These are phyloP conservation scores for Erebia aethiops DNA, from an alignment of 2,888 invertebrate species.

Conservation along the genomic window DNA sequence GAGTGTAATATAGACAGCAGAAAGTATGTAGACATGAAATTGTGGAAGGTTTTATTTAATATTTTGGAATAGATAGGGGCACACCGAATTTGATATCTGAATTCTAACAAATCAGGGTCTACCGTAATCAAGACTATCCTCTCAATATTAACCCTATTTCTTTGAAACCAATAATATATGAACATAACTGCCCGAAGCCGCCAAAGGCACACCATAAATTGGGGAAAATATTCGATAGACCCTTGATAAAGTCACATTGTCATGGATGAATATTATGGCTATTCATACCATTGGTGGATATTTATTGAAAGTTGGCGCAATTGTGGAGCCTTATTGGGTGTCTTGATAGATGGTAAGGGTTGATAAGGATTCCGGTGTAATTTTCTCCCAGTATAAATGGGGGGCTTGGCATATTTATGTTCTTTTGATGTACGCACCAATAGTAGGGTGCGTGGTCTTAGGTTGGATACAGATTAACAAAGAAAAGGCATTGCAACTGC, in stretches of 20 bases:
- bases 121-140: conserved; percentile 9
- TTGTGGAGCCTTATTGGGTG: conserved; percentile 47
- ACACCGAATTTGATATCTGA: background rate
- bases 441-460: background rate
- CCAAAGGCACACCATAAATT: conserved; percentile 71
- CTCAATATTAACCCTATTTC: conserved; percentile 29
- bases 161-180: conserved; percentile 33
- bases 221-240: conserved; percentile 65
- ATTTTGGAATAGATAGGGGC: background rate
- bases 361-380: conserved; percentile 36
- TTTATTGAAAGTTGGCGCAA: conserved; percentile 71
- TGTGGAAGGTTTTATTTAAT: background rate
- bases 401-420: conserved; percentile 18
- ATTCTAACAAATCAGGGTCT: conserved; percentile 10
- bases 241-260: conserved; percentile 69
- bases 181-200: conserved; percentile 49
- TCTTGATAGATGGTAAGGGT: conserved; percentile 37
- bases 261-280: conserved; percentile 67
- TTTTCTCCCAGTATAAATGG: conserved; percentile 35
- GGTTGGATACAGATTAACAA: background rate
- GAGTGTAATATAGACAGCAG: background rate
- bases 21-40: background rate
- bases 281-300: conserved; percentile 74
- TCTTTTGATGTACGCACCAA: conserved; percentile 13
- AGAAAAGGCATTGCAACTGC: background rate